Evolutionary conservation across 53 echinoderm and acorn worm genomes (phyloP), one percentile per base, ranked within the genome.

Genomic region (Arbacia lixula): DNA sequence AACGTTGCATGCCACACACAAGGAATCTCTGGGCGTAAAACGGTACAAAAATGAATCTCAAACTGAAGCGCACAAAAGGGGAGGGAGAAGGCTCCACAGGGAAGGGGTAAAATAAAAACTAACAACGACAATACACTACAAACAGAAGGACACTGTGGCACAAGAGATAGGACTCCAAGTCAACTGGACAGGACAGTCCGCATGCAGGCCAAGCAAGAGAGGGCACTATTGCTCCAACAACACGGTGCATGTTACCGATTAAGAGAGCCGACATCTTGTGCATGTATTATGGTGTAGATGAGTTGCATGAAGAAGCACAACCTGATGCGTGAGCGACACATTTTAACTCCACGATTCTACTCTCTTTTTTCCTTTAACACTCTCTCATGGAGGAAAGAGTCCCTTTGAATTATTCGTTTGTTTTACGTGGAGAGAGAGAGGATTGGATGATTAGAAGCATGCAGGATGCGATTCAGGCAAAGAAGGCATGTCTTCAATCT

Each of bases 401-500:
- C n/a, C n/a, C n/a, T n/a, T n/a, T n/a, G n/a, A n/a, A n/a, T n/a
- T n/a, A n/a, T n/a, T 5, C 50, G 12, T 41, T 67, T 68, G 26
- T 32, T 51, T 66, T 66, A 21, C 28, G 52, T 31, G 46, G 54
- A 60, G 32, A 38, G 40, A 60, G 41, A 63, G 31, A 38, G 58
- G 79, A 60, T 58, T 79, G 79, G 58, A 58, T 79, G 82, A 81
- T 81, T 63, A 62, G 49, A 81, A 46, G 82, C 82, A 81, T 81
- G 82, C 82, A 81, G 82, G 82, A 81, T 63, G 82, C 82, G 43
- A 81, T 41, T 28, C 64, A 61, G 64, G 82, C 63, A 61, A 81
- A 81, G 49, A 49, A 32, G 82, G 82, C 63, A 49, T 81, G 82
- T 81, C 82, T 81, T 64, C 82, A 81, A 81, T 81, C 82, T 81